Base-by-base conservation (phyloP, 2,113 vertebrate genomes). In the Neodon shergylaensis region DNA sequence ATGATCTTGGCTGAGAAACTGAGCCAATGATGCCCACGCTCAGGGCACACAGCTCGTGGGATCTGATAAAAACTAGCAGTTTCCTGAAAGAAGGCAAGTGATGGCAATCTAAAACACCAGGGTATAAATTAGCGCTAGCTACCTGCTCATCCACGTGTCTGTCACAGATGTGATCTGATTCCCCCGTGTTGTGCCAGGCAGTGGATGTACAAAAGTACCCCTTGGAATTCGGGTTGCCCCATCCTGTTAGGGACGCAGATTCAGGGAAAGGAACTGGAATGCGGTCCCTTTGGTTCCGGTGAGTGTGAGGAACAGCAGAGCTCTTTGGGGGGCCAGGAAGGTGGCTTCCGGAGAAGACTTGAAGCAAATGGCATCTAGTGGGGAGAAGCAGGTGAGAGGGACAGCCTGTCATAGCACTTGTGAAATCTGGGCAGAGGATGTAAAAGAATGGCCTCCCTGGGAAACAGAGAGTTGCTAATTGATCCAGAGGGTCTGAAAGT, bases 401-500 rank as follows among this genome's bases (percentile, higher is more conserved):
- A 77, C 2, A 12, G 63, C 44, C 26, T 5, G 13, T 24, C n/a
- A 4, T 7, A 49, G n/a, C 85, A 33, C 3, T 1, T 19, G 47
- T 24, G 13, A 76, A 11, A 84, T 44, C 76, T 44, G 12, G 28
- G 31, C 19, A 24, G 65, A 47, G 52, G 73, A 44, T 85, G 39
- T 54, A 44, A 17, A 22, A 9, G 0, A 19, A 13, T 66, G 58
- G 61, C 5, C 28, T 22, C 36, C 8, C 36, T 74, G 22, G 36
- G 36, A 19, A 8, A 33, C 31, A 52, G 44, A 31, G 44, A 4
- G 26, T 1, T 66, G 17, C 11, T 36, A 13, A 5, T 31, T 1
- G 0, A 16, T 66, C 31, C 26, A 16, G 7, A 70, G 49, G 8
- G 0, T 12, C 0, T 11, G 74, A 6, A 13, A 39, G 0, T 0